Conservation (phyloP, 2,113 vertebrate species). For the Orthonyx spaldingii region DNA sequence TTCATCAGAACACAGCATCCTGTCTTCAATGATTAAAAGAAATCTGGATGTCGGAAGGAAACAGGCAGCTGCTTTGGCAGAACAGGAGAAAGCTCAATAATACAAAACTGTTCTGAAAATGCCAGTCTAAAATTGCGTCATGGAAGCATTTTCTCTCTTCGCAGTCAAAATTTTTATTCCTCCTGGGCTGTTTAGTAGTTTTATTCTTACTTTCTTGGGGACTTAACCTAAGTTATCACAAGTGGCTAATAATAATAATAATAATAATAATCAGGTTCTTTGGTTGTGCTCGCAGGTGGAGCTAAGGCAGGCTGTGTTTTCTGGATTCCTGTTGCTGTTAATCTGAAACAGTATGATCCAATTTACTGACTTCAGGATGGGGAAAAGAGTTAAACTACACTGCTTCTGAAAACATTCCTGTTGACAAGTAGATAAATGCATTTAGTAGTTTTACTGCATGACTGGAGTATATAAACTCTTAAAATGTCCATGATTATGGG, state of each 20-base stretch:
- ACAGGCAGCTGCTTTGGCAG: background rate
- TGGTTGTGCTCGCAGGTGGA: background rate
- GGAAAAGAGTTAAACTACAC: background rate
- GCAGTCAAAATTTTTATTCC: background rate
- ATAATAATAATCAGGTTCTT: background rate
- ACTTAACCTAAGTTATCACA: background rate
- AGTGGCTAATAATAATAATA: background rate
- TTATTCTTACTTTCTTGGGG: background rate
- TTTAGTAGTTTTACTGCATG: background rate
- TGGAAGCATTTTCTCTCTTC: background rate
- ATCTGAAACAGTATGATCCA: background rate
- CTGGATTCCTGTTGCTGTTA: background rate
- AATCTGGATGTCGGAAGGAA: slow-evolving; percentile 10
- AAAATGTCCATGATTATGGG: background rate
- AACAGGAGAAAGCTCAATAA: background rate
- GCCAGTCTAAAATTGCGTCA: background rate
- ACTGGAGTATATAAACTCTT: background rate
- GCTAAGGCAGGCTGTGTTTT: background rate
- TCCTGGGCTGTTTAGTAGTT: background rate
- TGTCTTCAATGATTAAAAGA: slow-evolving; percentile 36
- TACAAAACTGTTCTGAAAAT: background rate
- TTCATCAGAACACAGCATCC: slow-evolving; percentile 8
- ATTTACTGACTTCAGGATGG: background rate
- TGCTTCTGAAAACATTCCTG: background rate
- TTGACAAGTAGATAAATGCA: background rate